A percentile compares a stretch with the other conserved stretches of the same genome.
Evolutionary conservation across 2,113 vertebrate species (phyloP).

Genomic region (Rhinoderma darwinii): DNA sequence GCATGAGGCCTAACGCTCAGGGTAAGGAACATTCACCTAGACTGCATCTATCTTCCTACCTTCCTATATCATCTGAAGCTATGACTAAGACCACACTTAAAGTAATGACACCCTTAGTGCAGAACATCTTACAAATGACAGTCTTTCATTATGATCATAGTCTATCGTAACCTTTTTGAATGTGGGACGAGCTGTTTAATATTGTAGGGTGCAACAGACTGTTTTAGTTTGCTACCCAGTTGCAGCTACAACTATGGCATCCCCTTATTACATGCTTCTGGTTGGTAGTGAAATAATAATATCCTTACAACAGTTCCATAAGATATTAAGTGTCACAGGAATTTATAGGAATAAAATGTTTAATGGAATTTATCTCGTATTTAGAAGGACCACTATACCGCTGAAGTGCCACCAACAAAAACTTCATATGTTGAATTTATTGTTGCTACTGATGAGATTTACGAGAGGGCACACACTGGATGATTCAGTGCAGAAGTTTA

Average conservation of each 20-base stretch:
- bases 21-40: too few species aligned
- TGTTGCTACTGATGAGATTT: constrained; percentile 48
- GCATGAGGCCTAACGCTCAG: too few species aligned
- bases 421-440: constrained; percentile 37
- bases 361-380: background rate
- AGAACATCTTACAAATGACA: background rate
- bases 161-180: too few species aligned
- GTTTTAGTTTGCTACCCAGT: too few species aligned
- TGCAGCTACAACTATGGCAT: too few species aligned
- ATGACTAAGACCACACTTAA: too few species aligned
- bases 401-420: constrained; percentile 26
- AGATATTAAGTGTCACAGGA: background rate
- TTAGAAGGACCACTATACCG: background rate
- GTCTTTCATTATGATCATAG: background rate
- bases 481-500: constrained; percentile 57
- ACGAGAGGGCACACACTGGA: constrained; percentile 46
- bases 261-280: too few species aligned
- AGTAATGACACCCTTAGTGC: background rate
- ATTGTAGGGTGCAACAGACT: too few species aligned
- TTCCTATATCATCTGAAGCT: too few species aligned
- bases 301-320: background rate
- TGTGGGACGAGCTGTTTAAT: too few species aligned
- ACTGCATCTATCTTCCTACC: too few species aligned
- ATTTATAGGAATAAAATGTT: background rate
- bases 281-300: background rate